Conservation (phyloP, 2,888 invertebrate genomes). For the Subacronicta megacephala region DNA sequence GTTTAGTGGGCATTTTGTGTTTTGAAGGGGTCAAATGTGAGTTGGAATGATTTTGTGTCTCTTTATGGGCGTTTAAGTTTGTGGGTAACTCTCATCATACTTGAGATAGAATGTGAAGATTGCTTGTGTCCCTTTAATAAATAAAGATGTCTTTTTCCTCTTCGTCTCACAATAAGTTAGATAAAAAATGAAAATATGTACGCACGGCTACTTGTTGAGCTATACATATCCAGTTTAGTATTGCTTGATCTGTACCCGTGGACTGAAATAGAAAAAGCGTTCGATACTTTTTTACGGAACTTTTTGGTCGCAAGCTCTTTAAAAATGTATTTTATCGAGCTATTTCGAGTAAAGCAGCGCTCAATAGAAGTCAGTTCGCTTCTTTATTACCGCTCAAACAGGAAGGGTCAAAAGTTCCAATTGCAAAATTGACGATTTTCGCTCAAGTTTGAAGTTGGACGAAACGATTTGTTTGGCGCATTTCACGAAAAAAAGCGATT, state of each 20-base stretch:
- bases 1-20: conserved; percentile 26
- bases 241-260: no score
- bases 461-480: conserved; percentile 19
- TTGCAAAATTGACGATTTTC: conserved; percentile 55
- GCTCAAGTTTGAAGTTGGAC: conserved; percentile 46
- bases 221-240: no score
- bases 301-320: conserved; percentile 20
- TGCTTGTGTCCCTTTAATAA: no score
- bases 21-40: conserved; percentile 30
- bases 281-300: neutral
- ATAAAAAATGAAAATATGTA: neutral
- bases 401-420: conserved; percentile 55
- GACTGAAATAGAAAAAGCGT: conserved; percentile 10
- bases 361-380: conserved; percentile 28
- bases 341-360: conserved; percentile 32
- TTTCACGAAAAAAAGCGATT: conserved; percentile 11
- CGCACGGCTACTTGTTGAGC: no score
- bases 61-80: conserved; percentile 22
- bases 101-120: no score
- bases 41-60: conserved; percentile 31
- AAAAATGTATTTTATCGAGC: conserved; percentile 22
- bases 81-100: neutral
- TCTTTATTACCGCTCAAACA: conserved; percentile 37
- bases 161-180: neutral
- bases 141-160: no score